These are phyloP conservation scores for Dolichopus griseipennis DNA, from an alignment of 2,888 invertebrate species.

Conservation along the genomic window DNA sequence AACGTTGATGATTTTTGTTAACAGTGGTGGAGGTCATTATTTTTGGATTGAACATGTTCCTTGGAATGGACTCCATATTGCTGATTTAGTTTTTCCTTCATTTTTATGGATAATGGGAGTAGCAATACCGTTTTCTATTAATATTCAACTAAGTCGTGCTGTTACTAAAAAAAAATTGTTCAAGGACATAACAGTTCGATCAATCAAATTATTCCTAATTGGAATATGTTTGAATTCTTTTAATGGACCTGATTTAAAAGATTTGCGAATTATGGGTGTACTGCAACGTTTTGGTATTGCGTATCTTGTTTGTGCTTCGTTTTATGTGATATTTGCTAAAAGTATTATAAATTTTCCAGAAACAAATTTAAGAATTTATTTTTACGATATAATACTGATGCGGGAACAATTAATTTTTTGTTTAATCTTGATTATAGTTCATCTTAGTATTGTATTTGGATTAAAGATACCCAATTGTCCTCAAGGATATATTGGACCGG, in stretches of 20 bases:
- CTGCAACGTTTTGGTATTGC: conserved; percentile 80
- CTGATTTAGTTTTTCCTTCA: conserved; percentile 93
- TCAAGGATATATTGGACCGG: conserved; percentile 65
- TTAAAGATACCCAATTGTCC: conserved; percentile 72
- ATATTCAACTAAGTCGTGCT: conserved; percentile 32
- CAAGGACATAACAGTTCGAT: conserved; percentile 39
- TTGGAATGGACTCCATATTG: conserved; percentile 87
- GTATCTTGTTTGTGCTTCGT: conserved; percentile 65
- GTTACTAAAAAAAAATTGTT: conserved; percentile 23
- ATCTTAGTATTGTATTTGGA: conserved; percentile 62
- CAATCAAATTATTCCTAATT: conserved; percentile 62
- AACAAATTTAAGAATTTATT: conserved; percentile 35
- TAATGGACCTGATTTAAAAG: conserved; percentile 55
- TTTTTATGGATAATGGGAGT: conserved; percentile 98
- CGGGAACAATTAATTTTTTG: conserved; percentile 61
- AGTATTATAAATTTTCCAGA: conserved; percentile 45
- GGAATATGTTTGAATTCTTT: conserved; percentile 66
- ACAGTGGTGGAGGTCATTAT: conserved; percentile 82
- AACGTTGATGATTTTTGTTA: conserved; percentile 83
- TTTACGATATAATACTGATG: conserved; percentile 44
- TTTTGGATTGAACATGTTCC: conserved; percentile 77
- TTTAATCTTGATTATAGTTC: conserved; percentile 51
- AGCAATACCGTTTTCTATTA: conserved; percentile 78
- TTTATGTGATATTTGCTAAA: conserved; percentile 52
- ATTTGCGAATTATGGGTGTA: conserved; percentile 79